phyloP scores from a whole-genome alignment of 2,113 vertebrate species.

The Rafetus swinhoei region DNA sequence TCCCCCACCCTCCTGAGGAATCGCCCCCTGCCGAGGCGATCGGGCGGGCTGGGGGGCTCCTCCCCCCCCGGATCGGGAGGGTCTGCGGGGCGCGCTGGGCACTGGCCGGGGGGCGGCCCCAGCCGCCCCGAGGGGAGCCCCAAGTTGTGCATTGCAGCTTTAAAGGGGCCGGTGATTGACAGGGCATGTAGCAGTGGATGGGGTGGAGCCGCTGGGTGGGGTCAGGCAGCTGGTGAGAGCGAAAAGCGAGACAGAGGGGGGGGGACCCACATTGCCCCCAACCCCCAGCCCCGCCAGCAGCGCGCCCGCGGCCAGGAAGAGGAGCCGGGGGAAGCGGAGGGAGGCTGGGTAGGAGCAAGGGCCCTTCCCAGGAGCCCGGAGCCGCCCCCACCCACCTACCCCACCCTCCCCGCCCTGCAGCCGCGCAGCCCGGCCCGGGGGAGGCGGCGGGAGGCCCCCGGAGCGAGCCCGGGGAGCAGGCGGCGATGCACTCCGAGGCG shows the following conservation, averaged over 20 bases:
- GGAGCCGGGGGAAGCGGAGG: neutral
- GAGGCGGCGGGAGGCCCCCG: neutral
- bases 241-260: constrained; percentile 53
- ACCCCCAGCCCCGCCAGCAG: neutral
- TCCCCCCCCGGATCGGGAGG: neutral
- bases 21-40: constrained; percentile 5
- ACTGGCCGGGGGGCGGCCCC: neutral
- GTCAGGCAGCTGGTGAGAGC: constrained; percentile 65
- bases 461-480: no score
- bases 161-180: constrained; percentile 70
- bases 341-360: neutral
- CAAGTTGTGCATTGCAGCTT: constrained; percentile 55
- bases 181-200: constrained; percentile 57
- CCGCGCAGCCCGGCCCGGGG: neutral
- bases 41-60: neutral
- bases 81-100: neutral
- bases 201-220: constrained; percentile 78
- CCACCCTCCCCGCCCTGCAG: neutral
- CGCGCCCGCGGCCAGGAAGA: neutral
- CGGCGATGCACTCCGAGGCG: constrained; percentile 48
- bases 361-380: neutral
- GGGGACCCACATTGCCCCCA: neutral
- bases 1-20: neutral
- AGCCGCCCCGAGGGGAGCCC: neutral
- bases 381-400: neutral